phyloP scores from a whole-genome alignment of 2,113 vertebrate species.

The Thunnus maccoyii region DNA sequence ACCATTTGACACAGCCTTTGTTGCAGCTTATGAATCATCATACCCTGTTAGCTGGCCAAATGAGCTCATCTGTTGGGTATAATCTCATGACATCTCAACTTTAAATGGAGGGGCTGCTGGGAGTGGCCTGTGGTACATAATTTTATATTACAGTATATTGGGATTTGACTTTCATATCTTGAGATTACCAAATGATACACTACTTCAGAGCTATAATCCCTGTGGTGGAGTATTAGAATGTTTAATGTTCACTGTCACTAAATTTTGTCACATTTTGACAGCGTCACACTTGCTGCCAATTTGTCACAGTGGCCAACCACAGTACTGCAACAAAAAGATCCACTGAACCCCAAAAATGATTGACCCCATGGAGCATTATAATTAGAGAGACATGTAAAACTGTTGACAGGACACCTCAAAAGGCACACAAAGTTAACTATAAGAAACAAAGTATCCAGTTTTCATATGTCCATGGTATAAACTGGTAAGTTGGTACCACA shows the following conservation, averaged over 20 bases:
- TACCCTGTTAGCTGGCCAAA: conserved; percentile 54
- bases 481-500: too few relatives aligned
- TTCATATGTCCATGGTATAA: too few relatives aligned
- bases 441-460: too few relatives aligned
- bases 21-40: conserved; percentile 70
- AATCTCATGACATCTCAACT: conserved; percentile 60
- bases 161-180: conserved; percentile 1
- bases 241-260: background rate
- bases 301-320: too few relatives aligned
- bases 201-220: background rate
- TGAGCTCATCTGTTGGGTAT: conserved; percentile 35
- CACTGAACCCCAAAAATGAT: too few relatives aligned
- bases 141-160: background rate
- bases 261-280: too few relatives aligned
- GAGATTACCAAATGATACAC: background rate
- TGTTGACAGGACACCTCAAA: too few relatives aligned
- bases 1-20: conserved; percentile 60
- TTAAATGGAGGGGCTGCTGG: conserved; percentile 21
- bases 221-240: background rate
- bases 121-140: background rate
- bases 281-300: too few relatives aligned
- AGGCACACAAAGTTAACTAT: too few relatives aligned
- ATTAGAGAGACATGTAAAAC: too few relatives aligned
- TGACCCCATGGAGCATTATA: too few relatives aligned
- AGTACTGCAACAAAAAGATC: too few relatives aligned